Percentiles rank a stretch among this genome's conserved stretches.
These are phyloP conservation scores for Choreutis nemorana DNA, from an alignment of 2,888 invertebrate genomes.

Conservation along the genomic window DNA sequence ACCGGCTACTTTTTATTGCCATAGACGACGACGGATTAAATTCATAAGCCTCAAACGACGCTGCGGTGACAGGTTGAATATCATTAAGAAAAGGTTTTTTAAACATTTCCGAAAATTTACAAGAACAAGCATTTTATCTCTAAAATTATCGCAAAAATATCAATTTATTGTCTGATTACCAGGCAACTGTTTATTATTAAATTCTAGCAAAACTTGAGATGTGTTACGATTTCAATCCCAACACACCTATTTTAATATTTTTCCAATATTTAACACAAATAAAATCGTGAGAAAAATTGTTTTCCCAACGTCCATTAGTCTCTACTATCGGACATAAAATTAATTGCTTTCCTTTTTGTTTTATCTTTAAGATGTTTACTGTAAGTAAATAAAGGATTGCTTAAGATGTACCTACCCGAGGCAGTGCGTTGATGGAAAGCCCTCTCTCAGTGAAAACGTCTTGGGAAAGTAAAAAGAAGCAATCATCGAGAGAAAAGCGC, in stretches of 20 bases:
- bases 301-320: no score
- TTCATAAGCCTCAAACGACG: constrained; percentile 4
- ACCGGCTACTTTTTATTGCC: constrained; percentile 9
- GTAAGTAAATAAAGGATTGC: constrained; percentile 8
- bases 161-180: no score
- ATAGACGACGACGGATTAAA: constrained; percentile 9
- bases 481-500: constrained; percentile 56
- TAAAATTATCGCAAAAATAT: constrained; percentile 6
- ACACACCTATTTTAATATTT: no score
- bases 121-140: not conserved
- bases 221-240: no score
- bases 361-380: constrained; percentile 4
- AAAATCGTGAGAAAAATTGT: no score
- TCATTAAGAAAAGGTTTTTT: not conserved
- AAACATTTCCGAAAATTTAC: no score
- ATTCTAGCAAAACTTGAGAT: no score
- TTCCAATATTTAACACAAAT: no score
- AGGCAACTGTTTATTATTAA: no score
- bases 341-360: constrained; percentile 8
- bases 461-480: constrained; percentile 56
- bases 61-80: constrained; percentile 1
- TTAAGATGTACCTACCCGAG: constrained; percentile 21
- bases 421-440: constrained; percentile 29
- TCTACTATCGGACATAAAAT: no score
- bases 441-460: constrained; percentile 30